Conservation (phyloP, 2,888 invertebrate species). For the Eilema griseolum region DNA sequence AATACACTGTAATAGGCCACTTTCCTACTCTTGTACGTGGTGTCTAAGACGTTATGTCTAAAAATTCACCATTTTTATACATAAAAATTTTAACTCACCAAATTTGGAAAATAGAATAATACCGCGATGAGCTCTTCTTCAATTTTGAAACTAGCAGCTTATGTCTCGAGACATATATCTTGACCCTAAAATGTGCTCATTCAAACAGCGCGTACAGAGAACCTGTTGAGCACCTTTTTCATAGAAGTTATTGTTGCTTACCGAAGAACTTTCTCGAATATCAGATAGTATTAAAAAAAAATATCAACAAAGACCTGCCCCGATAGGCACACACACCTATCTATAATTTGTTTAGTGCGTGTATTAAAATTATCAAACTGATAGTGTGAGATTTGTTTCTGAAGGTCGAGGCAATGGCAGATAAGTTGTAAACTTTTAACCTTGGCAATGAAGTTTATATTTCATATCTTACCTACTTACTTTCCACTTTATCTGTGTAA, state of each 20-base stretch:
- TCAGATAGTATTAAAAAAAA: not conserved
- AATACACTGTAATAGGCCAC: too few relatives aligned
- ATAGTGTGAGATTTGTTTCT: slow-evolving; percentile 17
- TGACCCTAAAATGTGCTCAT: too few relatives aligned
- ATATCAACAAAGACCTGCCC: not conserved
- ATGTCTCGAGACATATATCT: too few relatives aligned
- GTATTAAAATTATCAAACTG: slow-evolving; percentile 18
- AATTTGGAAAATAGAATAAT: too few relatives aligned
- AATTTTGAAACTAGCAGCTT: too few relatives aligned
- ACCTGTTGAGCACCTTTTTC: too few relatives aligned
- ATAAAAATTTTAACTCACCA: too few relatives aligned
- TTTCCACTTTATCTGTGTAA: not conserved
- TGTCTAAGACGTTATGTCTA: too few relatives aligned
- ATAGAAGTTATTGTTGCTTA: not conserved
- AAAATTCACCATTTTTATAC: too few relatives aligned
- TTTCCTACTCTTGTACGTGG: too few relatives aligned
- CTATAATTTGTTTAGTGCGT: slow-evolving; percentile 3
- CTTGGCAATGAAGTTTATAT: slow-evolving; percentile 16
- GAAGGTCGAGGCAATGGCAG: slow-evolving; percentile 22
- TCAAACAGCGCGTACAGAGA: too few relatives aligned
- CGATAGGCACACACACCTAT: slow-evolving; percentile 1
- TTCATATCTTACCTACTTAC: not conserved
- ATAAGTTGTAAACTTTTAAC: slow-evolving; percentile 26
- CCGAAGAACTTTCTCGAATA: slow-evolving; percentile 2
- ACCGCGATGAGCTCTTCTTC: too few relatives aligned